Conservation (phyloP, 2,888 invertebrate species). For the Andrena camellia region DNA sequence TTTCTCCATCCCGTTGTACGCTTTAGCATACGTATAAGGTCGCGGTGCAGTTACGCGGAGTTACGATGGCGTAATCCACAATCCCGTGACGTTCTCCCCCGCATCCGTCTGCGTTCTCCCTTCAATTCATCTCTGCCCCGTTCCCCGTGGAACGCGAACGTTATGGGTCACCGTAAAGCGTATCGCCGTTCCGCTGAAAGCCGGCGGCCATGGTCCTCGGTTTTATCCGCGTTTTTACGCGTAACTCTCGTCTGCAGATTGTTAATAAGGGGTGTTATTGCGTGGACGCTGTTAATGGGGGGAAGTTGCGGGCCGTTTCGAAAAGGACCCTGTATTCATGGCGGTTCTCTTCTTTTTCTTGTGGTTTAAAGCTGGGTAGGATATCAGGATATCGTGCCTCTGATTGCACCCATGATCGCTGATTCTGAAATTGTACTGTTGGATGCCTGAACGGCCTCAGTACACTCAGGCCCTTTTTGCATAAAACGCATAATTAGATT, state of each 20-base stretch:
- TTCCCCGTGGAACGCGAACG: slow-evolving; percentile 65
- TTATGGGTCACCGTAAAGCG: slow-evolving; percentile 77
- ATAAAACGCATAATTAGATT: too few species aligned
- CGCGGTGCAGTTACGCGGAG: slow-evolving; percentile 67
- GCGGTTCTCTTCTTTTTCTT: not conserved
- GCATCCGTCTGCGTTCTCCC: slow-evolving; percentile 41
- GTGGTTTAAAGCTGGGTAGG: not conserved
- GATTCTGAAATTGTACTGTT: too few species aligned
- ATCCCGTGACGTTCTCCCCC: slow-evolving; percentile 51
- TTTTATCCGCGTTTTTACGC: slow-evolving; percentile 33
- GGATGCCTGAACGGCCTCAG: too few species aligned
- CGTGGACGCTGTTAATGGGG: not conserved
- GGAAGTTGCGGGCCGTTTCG: slow-evolving; percentile 8
- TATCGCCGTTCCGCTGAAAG: slow-evolving; percentile 73
- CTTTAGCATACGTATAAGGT: slow-evolving; percentile 75
- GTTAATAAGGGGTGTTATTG: slow-evolving; percentile 19
- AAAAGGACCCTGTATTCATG: not conserved
- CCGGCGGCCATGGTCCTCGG: slow-evolving; percentile 17
- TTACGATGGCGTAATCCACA: slow-evolving; percentile 75
- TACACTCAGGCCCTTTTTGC: too few species aligned
- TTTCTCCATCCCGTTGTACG: slow-evolving; percentile 54
- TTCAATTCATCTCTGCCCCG: slow-evolving; percentile 55
- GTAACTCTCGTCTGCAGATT: slow-evolving; percentile 22
- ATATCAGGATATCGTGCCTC: too few species aligned
- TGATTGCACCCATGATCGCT: too few species aligned